These are phyloP conservation scores for Nyctalus aviator DNA, from an alignment of 2,797 vertebrate species.

Conservation along the genomic window DNA sequence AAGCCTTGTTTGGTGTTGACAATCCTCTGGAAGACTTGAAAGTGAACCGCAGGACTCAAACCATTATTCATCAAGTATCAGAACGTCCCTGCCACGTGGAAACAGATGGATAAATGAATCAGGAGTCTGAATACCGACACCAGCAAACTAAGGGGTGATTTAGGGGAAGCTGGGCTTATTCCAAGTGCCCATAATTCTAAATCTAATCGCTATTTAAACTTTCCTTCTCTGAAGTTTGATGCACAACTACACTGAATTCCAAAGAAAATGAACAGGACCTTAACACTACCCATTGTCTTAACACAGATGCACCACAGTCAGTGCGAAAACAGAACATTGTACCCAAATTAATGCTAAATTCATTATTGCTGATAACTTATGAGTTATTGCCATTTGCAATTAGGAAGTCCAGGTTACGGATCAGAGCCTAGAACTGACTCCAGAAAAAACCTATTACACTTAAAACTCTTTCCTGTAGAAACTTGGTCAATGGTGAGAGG, in stretches of 20 bases:
- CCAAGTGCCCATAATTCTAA: conserved; percentile 68
- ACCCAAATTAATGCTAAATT: conserved; percentile 81
- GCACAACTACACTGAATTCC: conserved; percentile 79
- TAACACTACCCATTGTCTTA: conserved; percentile 73
- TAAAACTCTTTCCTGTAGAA: conserved; percentile 75
- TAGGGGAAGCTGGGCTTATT: conserved; percentile 56
- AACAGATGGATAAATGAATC: conserved; percentile 66
- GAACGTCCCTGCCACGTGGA: conserved; percentile 71
- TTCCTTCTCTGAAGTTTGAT: conserved; percentile 74
- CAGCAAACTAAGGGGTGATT: conserved; percentile 68
- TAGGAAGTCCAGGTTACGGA: conserved; percentile 82
- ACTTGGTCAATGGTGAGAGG: conserved; percentile 83
- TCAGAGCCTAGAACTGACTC: conserved; percentile 80
- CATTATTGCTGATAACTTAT: conserved; percentile 88
- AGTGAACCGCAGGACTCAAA: conserved; percentile 80
- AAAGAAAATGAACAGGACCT: conserved; percentile 82
- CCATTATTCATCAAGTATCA: conserved; percentile 61
- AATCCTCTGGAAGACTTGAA: conserved; percentile 85
- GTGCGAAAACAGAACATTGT: conserved; percentile 80
- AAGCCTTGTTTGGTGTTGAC: conserved; percentile 78
- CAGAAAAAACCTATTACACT: conserved; percentile 84
- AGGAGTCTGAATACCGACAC: conserved; percentile 49
- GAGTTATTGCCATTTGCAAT: conserved; percentile 89
- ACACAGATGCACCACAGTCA: conserved; percentile 66
- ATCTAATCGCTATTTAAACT: conserved; percentile 76